Conservation (phyloP, 2,797 vertebrate species). For the Tapirus indicus region DNA sequence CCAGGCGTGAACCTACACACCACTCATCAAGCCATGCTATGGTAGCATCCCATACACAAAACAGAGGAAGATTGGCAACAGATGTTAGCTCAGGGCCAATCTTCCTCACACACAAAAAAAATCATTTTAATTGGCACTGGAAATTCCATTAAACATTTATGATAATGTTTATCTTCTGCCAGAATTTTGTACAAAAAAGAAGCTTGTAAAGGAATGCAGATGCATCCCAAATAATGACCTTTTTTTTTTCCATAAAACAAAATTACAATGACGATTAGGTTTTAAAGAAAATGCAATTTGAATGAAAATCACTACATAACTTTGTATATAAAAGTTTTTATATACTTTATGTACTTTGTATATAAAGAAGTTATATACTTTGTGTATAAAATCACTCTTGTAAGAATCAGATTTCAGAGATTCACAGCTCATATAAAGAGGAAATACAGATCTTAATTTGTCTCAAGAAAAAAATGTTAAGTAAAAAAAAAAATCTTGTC, state of each 20-base stretch:
- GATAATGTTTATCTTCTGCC: background rate
- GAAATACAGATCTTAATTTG: background rate
- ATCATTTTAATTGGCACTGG: background rate
- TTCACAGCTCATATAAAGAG: background rate
- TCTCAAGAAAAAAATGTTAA: background rate
- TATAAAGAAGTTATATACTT: background rate
- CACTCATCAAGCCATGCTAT: too few species aligned
- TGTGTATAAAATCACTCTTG: background rate
- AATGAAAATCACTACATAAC: background rate
- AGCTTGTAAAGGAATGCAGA: conserved; percentile 1
- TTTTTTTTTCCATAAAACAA: background rate
- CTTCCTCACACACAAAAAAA: too few species aligned
- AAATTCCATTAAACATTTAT: conserved; percentile 32
- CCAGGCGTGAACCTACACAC: too few species aligned
- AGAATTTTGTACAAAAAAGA: background rate
- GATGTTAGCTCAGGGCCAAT: too few species aligned
- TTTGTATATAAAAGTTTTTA: background rate
- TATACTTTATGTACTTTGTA: too few species aligned
- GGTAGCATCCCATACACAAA: too few species aligned
- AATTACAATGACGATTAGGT: background rate
- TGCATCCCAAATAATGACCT: background rate
- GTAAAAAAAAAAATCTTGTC: background rate
- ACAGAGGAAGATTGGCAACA: too few species aligned
- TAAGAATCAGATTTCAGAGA: conserved; percentile 1
- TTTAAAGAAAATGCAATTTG: conserved; percentile 50